Evolutionary conservation across 2,113 vertebrate genomes (phyloP).

Genomic region (Odocoileus hemionus): DNA sequence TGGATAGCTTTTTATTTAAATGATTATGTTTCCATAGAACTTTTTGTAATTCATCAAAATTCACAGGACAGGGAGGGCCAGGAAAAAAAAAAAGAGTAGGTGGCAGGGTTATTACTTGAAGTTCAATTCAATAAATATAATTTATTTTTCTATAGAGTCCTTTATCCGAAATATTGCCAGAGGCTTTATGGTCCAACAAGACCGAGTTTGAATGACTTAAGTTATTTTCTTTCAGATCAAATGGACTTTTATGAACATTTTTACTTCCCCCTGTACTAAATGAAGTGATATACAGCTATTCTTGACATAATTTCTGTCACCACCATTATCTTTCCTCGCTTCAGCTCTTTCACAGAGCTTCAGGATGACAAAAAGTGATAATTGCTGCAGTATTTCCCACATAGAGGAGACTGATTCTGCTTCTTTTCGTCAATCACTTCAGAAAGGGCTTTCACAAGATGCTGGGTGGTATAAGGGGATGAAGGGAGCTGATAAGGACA

Average conservation of each 20-base stretch:
- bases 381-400: conserved; percentile 66
- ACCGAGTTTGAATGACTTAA: conserved; percentile 63
- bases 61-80: conserved; percentile 14
- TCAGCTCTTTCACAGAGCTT: conserved; percentile 63
- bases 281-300: conserved; percentile 64
- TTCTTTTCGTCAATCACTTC: conserved; percentile 41
- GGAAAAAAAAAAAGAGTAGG: conserved; percentile 24
- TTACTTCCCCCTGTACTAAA: conserved; percentile 68
- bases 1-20: conserved; percentile 42
- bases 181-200: conserved; percentile 68
- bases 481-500: neutral
- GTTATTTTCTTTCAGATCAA: conserved; percentile 74
- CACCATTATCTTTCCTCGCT: conserved; percentile 60
- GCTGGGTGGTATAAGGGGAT: neutral
- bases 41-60: conserved; percentile 72
- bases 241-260: conserved; percentile 69
- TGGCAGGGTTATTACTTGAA: conserved; percentile 59
- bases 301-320: conserved; percentile 68
- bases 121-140: conserved; percentile 72
- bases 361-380: conserved; percentile 59
- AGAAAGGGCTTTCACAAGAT: neutral
- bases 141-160: conserved; percentile 68
- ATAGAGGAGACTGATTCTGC: conserved; percentile 16
- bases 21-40: conserved; percentile 14
- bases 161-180: conserved; percentile 57